phyloP scores from a whole-genome alignment of 2,797 vertebrate species.

The Catamblyrhynchus diadema region DNA sequence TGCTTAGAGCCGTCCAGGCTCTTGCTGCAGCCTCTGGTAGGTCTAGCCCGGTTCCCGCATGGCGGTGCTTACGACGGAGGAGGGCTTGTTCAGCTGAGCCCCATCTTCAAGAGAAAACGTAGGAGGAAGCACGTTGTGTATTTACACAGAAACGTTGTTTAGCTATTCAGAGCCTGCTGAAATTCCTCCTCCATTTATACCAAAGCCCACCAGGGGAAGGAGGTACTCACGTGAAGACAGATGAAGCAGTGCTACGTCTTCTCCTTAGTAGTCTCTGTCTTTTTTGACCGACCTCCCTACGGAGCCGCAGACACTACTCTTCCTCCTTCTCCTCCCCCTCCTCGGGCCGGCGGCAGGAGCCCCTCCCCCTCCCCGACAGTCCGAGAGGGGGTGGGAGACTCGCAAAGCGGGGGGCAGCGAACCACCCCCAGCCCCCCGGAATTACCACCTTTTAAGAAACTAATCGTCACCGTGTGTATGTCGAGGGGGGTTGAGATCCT shows the following conservation, averaged over 20 bases:
- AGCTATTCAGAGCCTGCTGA: not conserved
- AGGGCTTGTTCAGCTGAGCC: not conserved
- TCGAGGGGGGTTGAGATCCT: not conserved
- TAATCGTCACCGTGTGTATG: no score
- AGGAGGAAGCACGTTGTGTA: not conserved
- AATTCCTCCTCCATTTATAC: not conserved
- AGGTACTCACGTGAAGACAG: not conserved
- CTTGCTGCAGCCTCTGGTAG: not conserved
- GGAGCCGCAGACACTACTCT: not conserved
- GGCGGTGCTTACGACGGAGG: not conserved
- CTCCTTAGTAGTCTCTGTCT: accelerated
- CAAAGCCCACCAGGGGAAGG: not conserved
- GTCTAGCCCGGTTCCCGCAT: not conserved
- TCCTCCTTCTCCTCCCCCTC: not conserved
- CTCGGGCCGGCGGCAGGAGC: not conserved
- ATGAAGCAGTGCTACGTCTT: not conserved
- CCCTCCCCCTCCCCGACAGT: not conserved
- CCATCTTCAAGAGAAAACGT: not conserved
- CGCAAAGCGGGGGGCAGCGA: not conserved
- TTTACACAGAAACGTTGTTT: not conserved
- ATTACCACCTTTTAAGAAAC: not conserved
- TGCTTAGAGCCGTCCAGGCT: not conserved
- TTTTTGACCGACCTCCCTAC: no score
- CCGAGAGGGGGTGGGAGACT: not conserved
- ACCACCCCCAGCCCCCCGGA: not conserved